Evolutionary conservation across 2,888 invertebrate genomes (phyloP), one percentile per base, ranked within the genome.

Genomic region (Hypolimnas misippus): DNA sequence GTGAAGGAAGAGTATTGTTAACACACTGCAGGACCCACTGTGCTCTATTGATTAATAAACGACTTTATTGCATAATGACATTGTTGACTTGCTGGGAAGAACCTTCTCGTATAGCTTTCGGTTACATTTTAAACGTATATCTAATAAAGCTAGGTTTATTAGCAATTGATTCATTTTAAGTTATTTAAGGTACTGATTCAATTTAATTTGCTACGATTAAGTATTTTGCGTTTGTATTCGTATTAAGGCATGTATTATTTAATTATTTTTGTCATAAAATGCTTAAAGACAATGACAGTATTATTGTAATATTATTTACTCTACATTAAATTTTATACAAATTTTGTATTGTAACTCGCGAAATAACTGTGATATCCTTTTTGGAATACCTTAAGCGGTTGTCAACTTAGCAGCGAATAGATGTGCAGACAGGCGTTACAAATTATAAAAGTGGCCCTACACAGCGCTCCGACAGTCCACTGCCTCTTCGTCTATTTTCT

Each of bases 21-120:
- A 76, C 69, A 73, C 76, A 75, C 70, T 73, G 74, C 79, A 78
- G 85, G 82, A 81, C 83, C 85, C 83, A 83, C 85, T 82, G 76
- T 73, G 80, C 83, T 88, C 89, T 88, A 90, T 90, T 89, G 89
- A 89, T 88, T 86, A 87, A 89, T 88, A 84, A 87, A 85, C 83
- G 80, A 81, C 80, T 89, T 89, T 88, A 90, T 91, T 89, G 80
- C 86, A 86, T 89, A 88, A 89, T 89, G 77, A 81, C 76, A 25
- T 62, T 62, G 58, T 62, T 62, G 42, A 55, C 50, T 54, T 51
- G 50, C n/a, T 49, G 19, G 21, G n/a, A 50, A 25, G 51, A 65
- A 40, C 38, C 58, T 54, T 49, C 54, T 54, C 35, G 54, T 54
- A 12, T 49, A 49, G 29, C 25, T 29, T 49, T 49, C 29, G 49